phyloP scores from a whole-genome alignment of 2,113 vertebrate genomes.

The Danionella cerebrum region DNA sequence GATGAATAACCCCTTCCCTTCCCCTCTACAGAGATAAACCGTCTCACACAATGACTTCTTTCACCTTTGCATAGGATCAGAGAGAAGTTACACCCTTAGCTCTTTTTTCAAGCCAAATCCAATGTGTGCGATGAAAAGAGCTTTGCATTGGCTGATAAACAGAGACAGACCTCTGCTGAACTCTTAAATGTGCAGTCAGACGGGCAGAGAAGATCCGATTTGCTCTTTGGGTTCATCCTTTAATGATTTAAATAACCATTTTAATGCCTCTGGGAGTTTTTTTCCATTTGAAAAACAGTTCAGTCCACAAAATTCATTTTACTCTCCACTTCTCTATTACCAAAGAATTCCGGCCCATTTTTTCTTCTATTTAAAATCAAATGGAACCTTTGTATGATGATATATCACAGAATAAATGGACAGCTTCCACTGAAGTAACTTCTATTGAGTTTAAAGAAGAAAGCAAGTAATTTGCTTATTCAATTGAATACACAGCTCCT shows the following conservation, averaged over 20 bases:
- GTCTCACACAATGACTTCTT: not conserved
- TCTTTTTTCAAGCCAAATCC: slow-evolving; percentile 42
- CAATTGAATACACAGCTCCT: not conserved
- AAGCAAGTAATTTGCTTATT: no score
- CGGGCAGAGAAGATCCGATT: not conserved
- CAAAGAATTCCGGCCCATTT: no score
- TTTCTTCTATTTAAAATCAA: no score
- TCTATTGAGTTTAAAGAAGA: no score
- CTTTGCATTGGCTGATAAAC: slow-evolving; percentile 18
- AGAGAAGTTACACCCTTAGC: slow-evolving; percentile 36
- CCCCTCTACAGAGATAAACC: not conserved
- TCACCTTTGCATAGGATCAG: slow-evolving; percentile 31
- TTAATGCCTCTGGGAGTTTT: not conserved
- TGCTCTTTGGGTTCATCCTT: not conserved
- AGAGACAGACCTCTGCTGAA: not conserved
- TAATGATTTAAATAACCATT: not conserved
- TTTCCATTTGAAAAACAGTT: slow-evolving; percentile 5
- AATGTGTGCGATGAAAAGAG: slow-evolving; percentile 9
- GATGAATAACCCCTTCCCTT: not conserved
- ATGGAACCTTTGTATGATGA: no score
- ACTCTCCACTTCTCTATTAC: no score
- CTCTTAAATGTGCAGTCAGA: slow-evolving; percentile 8
- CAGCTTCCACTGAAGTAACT: no score
- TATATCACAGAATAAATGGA: no score
- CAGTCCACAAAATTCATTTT: no score